Percentiles rank a stretch among this genome's conserved stretches.
phyloP scores from a whole-genome alignment of 92 coral and sea anemone genomes.

The Phymanthus crucifer region DNA sequence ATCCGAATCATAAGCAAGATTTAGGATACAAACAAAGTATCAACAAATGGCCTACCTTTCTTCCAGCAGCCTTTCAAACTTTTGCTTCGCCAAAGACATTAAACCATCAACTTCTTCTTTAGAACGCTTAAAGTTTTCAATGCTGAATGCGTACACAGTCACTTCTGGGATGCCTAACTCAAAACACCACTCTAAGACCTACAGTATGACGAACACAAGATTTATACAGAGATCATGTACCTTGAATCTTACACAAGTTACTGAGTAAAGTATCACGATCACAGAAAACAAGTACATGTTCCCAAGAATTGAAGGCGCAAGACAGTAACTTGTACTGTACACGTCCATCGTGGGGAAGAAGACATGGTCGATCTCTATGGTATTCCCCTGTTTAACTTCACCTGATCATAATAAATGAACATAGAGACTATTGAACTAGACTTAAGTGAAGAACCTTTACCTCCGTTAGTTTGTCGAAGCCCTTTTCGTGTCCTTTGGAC shows the following conservation, averaged over 20 bases:
- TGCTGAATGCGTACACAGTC: slow-evolving; percentile 97
- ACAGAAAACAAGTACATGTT: too few species aligned
- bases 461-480: slow-evolving; percentile 95
- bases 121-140: slow-evolving; percentile 95
- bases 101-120: slow-evolving; percentile 96
- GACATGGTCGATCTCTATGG: too few species aligned
- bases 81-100: slow-evolving; percentile 90
- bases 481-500: slow-evolving; percentile 98
- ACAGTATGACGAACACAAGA: neutral
- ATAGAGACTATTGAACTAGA: neutral
- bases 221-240: neutral
- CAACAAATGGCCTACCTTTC: slow-evolving; percentile 96
- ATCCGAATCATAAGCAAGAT: too few species aligned
- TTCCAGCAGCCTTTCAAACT: slow-evolving; percentile 92
- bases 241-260: too few species aligned
- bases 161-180: slow-evolving; percentile 97
- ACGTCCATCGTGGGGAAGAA: too few species aligned
- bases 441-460: slow-evolving; percentile 22
- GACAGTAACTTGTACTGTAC: too few species aligned
- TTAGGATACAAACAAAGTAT: too few species aligned
- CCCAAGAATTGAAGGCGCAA: too few species aligned
- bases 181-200: slow-evolving; percentile 97
- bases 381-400: neutral
- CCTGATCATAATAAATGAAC: neutral
- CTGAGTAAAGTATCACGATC: too few species aligned